Conservation (phyloP, 2,888 invertebrate genomes). For the Sycophila texana region DNA sequence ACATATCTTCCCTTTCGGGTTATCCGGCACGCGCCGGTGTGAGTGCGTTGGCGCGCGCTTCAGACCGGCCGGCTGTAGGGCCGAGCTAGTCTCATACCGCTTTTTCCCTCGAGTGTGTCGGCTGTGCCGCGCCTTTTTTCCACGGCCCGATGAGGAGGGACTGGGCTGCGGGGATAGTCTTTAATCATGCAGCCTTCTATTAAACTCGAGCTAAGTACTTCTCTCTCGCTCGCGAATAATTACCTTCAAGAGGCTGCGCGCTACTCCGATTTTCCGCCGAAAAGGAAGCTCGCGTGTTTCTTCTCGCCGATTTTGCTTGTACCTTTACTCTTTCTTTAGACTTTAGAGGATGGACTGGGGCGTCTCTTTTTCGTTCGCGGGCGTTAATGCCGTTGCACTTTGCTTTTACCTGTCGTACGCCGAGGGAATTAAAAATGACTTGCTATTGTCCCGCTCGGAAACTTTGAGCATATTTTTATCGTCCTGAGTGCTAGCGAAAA, state of each 20-base stretch:
- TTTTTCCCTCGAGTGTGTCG: not conserved
- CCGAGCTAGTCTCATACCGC: not conserved
- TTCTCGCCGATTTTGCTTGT: slow-evolving; percentile 33
- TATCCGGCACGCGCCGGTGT: slow-evolving; percentile 29
- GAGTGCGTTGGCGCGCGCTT: not conserved
- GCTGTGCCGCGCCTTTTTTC: slow-evolving; percentile 41
- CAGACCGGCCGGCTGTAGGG: not conserved
- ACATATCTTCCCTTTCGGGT: slow-evolving; percentile 60
- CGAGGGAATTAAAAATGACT: slow-evolving; percentile 38
- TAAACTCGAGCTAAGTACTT: slow-evolving; percentile 44
- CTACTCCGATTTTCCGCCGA: slow-evolving; percentile 24
- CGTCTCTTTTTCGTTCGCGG: slow-evolving; percentile 12
- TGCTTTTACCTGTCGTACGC: slow-evolving; percentile 42
- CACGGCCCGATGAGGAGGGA: slow-evolving; percentile 11
- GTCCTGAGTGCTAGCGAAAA: not conserved
- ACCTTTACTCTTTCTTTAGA: not conserved
- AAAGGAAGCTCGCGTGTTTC: slow-evolving; percentile 22
- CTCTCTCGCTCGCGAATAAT: slow-evolving; percentile 51
- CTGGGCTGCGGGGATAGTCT: slow-evolving; percentile 22
- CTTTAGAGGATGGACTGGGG: not conserved
- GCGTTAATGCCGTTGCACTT: slow-evolving; percentile 41
- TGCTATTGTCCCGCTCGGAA: slow-evolving; percentile 19
- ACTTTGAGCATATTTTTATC: not conserved
- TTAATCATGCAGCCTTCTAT: slow-evolving; percentile 54
- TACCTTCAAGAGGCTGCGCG: slow-evolving; percentile 43